Percentiles rank a stretch among this genome's conserved stretches.
phyloP scores from a whole-genome alignment of 2,888 invertebrate genomes.

The Steinernema hermaphroditum region DNA sequence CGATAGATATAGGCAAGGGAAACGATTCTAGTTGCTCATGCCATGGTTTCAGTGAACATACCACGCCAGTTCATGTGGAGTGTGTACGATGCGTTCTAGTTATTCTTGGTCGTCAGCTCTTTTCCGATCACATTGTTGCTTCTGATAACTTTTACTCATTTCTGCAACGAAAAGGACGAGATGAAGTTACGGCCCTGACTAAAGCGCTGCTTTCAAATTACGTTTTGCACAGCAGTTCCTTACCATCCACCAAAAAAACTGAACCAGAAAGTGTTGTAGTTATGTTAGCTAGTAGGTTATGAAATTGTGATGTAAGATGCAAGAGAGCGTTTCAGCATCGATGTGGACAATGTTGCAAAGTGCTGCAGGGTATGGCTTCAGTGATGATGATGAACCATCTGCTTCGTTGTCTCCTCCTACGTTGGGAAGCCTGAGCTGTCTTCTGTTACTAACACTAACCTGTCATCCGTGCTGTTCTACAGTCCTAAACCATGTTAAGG shows the following conservation, averaged over 20 bases:
- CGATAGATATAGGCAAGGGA: no score
- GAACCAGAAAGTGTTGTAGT: slow-evolving; percentile 82
- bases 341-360: slow-evolving; percentile 60
- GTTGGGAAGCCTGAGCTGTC: slow-evolving; percentile 76
- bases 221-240: slow-evolving; percentile 64
- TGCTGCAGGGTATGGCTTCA: background rate
- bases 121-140: slow-evolving; percentile 67
- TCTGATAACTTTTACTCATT: background rate
- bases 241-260: slow-evolving; percentile 61
- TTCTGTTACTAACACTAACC: slow-evolving; percentile 82
- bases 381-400: background rate
- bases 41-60: slow-evolving; percentile 56
- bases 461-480: slow-evolving; percentile 54
- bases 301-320: background rate
- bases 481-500: slow-evolving; percentile 77
- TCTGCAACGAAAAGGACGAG: slow-evolving; percentile 66
- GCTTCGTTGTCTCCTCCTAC: slow-evolving; percentile 39
- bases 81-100: slow-evolving; percentile 68
- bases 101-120: slow-evolving; percentile 70
- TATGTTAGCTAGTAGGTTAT: slow-evolving; percentile 73
- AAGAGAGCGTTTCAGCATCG: slow-evolving; percentile 55
- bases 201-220: slow-evolving; percentile 68
- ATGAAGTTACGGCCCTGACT: slow-evolving; percentile 61
- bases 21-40: no score
- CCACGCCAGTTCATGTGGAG: slow-evolving; percentile 66